A percentile compares a stretch with the other conserved stretches of the same genome.
These are phyloP conservation scores for Synergus umbraculus DNA, from an alignment of 2,888 invertebrate genomes.

Conservation along the genomic window DNA sequence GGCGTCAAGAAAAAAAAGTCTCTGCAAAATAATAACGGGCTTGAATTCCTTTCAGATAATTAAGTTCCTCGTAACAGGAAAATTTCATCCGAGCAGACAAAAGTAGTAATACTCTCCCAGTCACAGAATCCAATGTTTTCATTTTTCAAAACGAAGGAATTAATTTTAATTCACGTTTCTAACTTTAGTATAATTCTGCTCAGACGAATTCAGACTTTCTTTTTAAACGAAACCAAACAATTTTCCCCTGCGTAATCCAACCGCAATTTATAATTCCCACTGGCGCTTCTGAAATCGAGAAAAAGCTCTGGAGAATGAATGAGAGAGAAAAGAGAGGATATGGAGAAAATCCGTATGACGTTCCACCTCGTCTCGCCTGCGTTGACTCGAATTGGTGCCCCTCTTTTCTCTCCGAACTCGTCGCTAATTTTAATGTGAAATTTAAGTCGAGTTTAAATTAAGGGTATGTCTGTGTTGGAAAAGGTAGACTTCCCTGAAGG, in stretches of 20 bases:
- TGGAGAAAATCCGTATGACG: slow-evolving; percentile 29
- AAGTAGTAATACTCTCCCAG: background rate
- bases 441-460: slow-evolving; percentile 34
- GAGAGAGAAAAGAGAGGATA: slow-evolving; percentile 24
- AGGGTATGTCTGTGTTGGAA: background rate
- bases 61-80: background rate
- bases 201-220: slow-evolving; percentile 6
- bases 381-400: slow-evolving; percentile 23
- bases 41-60: background rate
- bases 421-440: slow-evolving; percentile 31
- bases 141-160: background rate
- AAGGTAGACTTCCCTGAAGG: background rate
- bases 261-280: slow-evolving; percentile 34
- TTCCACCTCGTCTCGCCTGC: slow-evolving; percentile 18
- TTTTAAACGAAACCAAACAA: slow-evolving; percentile 40
- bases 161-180: background rate
- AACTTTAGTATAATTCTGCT: slow-evolving; percentile 23
- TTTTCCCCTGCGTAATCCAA: slow-evolving; percentile 38
- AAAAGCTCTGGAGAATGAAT: slow-evolving; percentile 34
- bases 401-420: background rate
- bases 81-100: background rate
- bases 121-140: no score
- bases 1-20: background rate
- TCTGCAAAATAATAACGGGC: background rate
- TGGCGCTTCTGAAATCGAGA: slow-evolving; percentile 36